A percentile compares a stretch with the other conserved stretches of the same genome.
Evolutionary conservation across 2,797 vertebrate genomes (phyloP).

Genomic region (Megalops cyprinoides): DNA sequence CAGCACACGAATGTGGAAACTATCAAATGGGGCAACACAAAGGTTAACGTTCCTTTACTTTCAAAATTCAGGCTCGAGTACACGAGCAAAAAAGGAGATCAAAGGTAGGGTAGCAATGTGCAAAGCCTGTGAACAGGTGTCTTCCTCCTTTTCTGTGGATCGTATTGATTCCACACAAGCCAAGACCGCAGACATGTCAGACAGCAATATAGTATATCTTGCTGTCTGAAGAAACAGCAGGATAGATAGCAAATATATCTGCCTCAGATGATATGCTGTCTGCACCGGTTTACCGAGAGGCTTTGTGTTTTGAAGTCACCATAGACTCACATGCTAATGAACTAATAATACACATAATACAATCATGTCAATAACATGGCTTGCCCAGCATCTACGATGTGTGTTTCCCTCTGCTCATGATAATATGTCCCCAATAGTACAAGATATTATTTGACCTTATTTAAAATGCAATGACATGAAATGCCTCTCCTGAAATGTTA

Average conservation of each 20-base stretch:
- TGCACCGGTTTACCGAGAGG: too few species aligned
- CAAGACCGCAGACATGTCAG: background rate
- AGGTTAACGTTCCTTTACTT: background rate
- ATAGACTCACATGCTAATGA: too few species aligned
- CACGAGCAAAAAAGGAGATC: background rate
- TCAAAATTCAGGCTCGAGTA: conserved; percentile 10
- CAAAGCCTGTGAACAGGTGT: background rate
- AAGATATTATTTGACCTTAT: too few species aligned
- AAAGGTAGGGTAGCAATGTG: background rate
- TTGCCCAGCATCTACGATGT: too few species aligned
- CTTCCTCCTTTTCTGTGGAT: background rate
- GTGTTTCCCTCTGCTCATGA: too few species aligned
- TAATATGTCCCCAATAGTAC: too few species aligned
- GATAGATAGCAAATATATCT: background rate
- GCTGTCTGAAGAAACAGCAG: background rate
- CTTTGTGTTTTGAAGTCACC: too few species aligned
- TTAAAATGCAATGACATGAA: too few species aligned
- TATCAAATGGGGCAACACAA: background rate
- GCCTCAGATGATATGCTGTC: background rate
- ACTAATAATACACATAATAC: too few species aligned
- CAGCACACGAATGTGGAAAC: conserved; percentile 13
- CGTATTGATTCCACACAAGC: background rate
- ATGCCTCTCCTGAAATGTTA: too few species aligned
- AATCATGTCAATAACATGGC: too few species aligned
- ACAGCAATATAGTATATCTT: background rate